These are phyloP conservation scores for Eucidaris tribuloides DNA, from an alignment of 35 echinoderm and acorn worm species.

Conservation along the genomic window DNA sequence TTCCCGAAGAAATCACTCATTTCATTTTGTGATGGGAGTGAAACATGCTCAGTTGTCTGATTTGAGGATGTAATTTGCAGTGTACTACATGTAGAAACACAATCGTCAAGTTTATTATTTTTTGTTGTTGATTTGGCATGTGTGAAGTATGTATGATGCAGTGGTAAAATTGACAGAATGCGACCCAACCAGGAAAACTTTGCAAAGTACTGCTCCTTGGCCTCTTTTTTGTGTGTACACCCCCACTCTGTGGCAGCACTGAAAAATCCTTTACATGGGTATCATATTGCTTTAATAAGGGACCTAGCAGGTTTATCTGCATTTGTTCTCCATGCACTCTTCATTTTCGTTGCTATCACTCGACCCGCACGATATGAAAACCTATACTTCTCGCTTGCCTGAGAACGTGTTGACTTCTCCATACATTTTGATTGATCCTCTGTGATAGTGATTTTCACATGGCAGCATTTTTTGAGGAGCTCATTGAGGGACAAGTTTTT, in stretches of 20 bases:
- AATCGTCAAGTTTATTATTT: too few species aligned
- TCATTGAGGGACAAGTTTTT: not conserved
- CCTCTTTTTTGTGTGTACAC: not conserved
- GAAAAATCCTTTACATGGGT: constrained; percentile 1
- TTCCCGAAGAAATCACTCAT: too few species aligned
- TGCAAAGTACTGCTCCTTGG: not conserved
- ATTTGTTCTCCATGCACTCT: constrained; percentile 21
- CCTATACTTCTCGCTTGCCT: not conserved
- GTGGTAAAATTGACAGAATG: too few species aligned
- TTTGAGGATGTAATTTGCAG: not conserved
- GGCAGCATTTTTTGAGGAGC: not conserved
- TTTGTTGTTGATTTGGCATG: too few species aligned
- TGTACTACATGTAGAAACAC: too few species aligned
- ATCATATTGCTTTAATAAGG: constrained; percentile 7
- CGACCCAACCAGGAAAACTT: too few species aligned
- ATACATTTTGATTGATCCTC: not conserved
- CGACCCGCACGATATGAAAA: constrained; percentile 6
- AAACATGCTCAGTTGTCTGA: not conserved
- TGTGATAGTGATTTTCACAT: not conserved
- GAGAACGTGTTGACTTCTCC: constrained; percentile 11
- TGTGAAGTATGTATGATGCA: too few species aligned
- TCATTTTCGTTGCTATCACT: constrained; percentile 29
- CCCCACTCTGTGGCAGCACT: not conserved
- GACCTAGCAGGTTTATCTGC: constrained; percentile 22
- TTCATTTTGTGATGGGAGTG: not conserved